Conservation (phyloP, 2,113 vertebrate species). For the Gallinago media region DNA sequence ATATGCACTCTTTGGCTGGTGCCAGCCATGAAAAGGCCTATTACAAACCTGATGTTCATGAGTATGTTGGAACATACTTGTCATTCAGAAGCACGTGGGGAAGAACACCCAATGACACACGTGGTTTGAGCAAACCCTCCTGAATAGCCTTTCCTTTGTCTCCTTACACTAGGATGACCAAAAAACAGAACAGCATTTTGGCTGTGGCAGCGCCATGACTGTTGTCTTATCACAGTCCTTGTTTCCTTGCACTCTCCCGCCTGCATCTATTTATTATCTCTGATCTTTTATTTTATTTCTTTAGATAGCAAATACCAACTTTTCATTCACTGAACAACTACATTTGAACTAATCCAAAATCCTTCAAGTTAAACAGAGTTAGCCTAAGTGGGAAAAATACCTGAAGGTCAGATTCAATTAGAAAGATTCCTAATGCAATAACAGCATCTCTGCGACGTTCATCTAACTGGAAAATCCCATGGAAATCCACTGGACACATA, state of each 20-base stretch:
- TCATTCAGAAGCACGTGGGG: background rate
- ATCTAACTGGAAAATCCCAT: slow-evolving; percentile 92
- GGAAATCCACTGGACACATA: slow-evolving; percentile 95
- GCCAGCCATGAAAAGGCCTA: background rate
- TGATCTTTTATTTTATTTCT: background rate
- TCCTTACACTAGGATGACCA: background rate
- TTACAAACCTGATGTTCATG: background rate
- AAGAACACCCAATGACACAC: background rate
- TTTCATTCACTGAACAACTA: background rate
- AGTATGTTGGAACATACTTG: background rate
- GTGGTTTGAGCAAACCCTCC: background rate
- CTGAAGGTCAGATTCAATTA: slow-evolving; percentile 94
- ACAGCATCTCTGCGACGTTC: slow-evolving; percentile 94
- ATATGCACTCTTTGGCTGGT: background rate
- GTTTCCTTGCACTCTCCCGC: background rate
- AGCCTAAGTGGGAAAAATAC: slow-evolving; percentile 63
- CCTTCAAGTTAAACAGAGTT: background rate
- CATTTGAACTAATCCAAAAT: background rate
- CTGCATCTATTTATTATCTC: background rate
- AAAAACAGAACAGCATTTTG: background rate
- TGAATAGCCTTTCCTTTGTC: background rate
- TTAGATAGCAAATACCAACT: background rate
- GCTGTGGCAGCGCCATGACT: background rate
- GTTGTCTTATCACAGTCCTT: background rate
- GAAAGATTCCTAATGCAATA: slow-evolving; percentile 92